phyloP scores from a whole-genome alignment of 1,140 invertebrate genomes.

The Ostrea edulis region DNA sequence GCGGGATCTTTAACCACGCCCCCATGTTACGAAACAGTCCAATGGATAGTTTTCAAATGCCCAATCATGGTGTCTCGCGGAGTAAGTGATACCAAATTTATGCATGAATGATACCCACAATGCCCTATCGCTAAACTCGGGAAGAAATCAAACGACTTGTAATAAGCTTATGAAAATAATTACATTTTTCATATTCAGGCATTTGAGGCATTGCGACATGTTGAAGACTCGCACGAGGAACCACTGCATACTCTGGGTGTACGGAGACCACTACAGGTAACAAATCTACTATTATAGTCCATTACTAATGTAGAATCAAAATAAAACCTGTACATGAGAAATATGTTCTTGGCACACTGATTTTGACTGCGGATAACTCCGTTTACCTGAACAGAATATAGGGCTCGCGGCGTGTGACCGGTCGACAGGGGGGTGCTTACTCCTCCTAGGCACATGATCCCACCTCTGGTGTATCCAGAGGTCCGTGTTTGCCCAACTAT shows the following conservation, averaged over 20 bases:
- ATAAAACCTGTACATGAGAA: too few relatives aligned
- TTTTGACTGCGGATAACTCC: too few relatives aligned
- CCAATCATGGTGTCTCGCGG: conserved; percentile 6
- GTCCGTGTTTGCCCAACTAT: too few relatives aligned
- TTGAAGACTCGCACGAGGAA: background rate
- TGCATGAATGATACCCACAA: background rate
- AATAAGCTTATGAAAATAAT: background rate
- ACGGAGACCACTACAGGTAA: conserved; percentile 23
- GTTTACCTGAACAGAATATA: too few relatives aligned
- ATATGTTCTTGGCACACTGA: too few relatives aligned
- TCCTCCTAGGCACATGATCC: too few relatives aligned
- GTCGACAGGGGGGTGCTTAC: too few relatives aligned
- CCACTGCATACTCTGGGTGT: background rate
- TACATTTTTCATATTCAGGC: background rate
- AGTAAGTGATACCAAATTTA: background rate
- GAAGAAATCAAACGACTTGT: background rate
- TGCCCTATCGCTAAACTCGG: background rate
- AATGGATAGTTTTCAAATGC: conserved; percentile 84
- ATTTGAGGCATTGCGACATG: background rate
- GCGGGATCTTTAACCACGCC: conserved; percentile 87
- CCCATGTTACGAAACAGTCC: conserved; percentile 84
- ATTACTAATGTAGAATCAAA: too few relatives aligned
- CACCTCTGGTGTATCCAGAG: too few relatives aligned
- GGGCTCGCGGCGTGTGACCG: too few relatives aligned
- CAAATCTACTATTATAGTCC: background rate